These are phyloP conservation scores for Pseudochirops corinnae DNA, from an alignment of 2,797 vertebrate species.

Conservation along the genomic window DNA sequence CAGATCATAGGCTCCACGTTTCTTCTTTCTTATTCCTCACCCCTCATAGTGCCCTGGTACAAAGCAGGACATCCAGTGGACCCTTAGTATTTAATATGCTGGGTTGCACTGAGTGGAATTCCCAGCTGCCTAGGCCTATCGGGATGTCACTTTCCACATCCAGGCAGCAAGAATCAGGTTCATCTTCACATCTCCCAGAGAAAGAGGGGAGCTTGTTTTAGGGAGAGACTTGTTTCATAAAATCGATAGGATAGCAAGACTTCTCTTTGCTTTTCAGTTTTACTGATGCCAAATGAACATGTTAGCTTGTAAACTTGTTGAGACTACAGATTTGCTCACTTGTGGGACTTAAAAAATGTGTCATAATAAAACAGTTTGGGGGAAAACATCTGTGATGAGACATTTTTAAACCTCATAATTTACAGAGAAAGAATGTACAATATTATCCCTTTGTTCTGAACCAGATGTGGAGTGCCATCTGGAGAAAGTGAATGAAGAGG, in stretches of 20 bases:
- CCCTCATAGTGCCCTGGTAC: not conserved
- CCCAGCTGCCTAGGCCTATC: not conserved
- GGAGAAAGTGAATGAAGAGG: conserved; percentile 21
- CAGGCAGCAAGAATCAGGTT: not conserved
- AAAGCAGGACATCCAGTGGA: not conserved
- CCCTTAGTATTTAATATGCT: not conserved
- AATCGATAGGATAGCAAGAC: not conserved
- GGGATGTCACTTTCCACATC: not conserved
- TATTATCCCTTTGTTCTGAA: conserved; percentile 15
- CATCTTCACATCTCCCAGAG: not conserved
- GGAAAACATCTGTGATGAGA: conserved; percentile 18
- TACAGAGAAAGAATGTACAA: conserved; percentile 17
- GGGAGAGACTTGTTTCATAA: not conserved
- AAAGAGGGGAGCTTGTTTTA: not conserved
- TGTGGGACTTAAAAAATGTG: conserved; percentile 1
- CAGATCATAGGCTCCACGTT: not conserved
- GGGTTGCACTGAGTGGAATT: not conserved
- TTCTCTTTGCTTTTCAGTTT: not conserved
- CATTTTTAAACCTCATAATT: conserved; percentile 13
- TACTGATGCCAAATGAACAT: not conserved
- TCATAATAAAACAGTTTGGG: conserved; percentile 1
- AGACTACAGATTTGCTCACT: not conserved
- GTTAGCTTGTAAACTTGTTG: conserved; percentile 8
- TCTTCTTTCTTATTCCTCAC: not conserved
- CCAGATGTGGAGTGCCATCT: conserved; percentile 26